Conservation (phyloP, 2,797 vertebrate genomes). For the Sylvilagus floridanus region DNA sequence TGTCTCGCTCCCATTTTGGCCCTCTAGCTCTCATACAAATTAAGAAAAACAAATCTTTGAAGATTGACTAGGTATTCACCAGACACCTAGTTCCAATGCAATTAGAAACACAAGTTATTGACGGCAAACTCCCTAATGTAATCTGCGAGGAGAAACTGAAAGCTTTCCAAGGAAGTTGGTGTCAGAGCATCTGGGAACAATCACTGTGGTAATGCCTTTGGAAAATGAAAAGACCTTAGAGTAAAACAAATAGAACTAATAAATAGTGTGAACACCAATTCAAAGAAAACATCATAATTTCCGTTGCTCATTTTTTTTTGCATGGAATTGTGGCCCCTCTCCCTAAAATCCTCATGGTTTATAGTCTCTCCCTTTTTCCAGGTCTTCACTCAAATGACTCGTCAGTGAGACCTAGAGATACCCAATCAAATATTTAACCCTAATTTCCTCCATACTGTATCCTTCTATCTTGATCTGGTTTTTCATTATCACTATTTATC, state of each 20-base stretch:
- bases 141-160: constrained; percentile 41
- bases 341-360: neutral
- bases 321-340: neutral
- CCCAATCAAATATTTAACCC: neutral
- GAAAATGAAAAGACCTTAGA: constrained; percentile 40
- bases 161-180: constrained; percentile 36
- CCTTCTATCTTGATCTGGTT: neutral
- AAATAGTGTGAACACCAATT: constrained; percentile 36
- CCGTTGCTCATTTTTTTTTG: neutral
- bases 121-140: constrained; percentile 60
- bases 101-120: constrained; percentile 58
- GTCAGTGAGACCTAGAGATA: neutral
- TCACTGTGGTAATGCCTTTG: neutral
- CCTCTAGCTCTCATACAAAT: too few species aligned
- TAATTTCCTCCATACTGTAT: neutral
- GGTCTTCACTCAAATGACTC: neutral
- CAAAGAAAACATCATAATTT: neutral
- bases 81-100: neutral
- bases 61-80: constrained; percentile 29
- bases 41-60: too few species aligned
- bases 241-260: constrained; percentile 13
- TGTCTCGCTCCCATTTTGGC: too few species aligned
- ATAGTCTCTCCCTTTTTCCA: neutral
- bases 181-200: constrained; percentile 41
- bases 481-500: neutral